A percentile compares a stretch with the other conserved stretches of the same genome.
These are phyloP conservation scores for Synchiropus splendidus DNA, from an alignment of 2,113 vertebrate genomes.

Conservation along the genomic window DNA sequence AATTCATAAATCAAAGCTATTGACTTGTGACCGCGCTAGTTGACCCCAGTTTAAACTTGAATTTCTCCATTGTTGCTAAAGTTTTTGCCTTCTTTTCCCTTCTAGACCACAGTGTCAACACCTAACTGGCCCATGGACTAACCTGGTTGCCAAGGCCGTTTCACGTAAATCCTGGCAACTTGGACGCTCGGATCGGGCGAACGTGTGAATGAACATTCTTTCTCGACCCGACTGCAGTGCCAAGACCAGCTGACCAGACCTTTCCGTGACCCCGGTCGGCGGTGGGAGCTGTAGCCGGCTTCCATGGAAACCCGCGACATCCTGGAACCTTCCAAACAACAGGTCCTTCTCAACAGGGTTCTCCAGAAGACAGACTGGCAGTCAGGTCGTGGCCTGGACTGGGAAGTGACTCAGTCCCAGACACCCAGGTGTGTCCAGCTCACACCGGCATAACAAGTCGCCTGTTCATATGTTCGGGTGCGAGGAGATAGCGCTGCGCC, in stretches of 20 bases:
- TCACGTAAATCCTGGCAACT: conserved; percentile 4
- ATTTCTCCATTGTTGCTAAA: too few relatives aligned
- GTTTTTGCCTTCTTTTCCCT: too few relatives aligned
- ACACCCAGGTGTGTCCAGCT: conserved; percentile 37
- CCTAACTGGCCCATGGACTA: too few relatives aligned
- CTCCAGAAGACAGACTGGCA: conserved; percentile 17
- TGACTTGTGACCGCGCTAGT: too few relatives aligned
- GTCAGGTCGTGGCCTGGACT: conserved; percentile 21
- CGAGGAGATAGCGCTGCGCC: too few relatives aligned
- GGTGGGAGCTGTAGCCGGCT: conserved; percentile 32
- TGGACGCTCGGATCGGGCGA: too few relatives aligned
- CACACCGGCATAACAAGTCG: conserved; percentile 20
- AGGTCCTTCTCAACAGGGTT: conserved; percentile 31
- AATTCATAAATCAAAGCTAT: too few relatives aligned
- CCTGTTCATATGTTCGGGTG: conserved; percentile 12
- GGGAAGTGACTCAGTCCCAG: conserved; percentile 38
- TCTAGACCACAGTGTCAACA: too few relatives aligned
- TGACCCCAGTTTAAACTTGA: too few relatives aligned
- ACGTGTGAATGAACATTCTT: conserved; percentile 2
- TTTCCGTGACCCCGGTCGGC: conserved; percentile 45
- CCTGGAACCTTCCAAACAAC: conserved; percentile 26
- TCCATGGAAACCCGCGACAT: conserved; percentile 22
- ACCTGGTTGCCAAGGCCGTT: too few relatives aligned
- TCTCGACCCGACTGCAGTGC: conserved; percentile 13
- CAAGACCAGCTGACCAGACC: conserved; percentile 36